Evolutionary conservation across 1,140 invertebrate genomes (phyloP), one percentile per base, ranked within the genome.

Genomic region (Littorina saxatilis): DNA sequence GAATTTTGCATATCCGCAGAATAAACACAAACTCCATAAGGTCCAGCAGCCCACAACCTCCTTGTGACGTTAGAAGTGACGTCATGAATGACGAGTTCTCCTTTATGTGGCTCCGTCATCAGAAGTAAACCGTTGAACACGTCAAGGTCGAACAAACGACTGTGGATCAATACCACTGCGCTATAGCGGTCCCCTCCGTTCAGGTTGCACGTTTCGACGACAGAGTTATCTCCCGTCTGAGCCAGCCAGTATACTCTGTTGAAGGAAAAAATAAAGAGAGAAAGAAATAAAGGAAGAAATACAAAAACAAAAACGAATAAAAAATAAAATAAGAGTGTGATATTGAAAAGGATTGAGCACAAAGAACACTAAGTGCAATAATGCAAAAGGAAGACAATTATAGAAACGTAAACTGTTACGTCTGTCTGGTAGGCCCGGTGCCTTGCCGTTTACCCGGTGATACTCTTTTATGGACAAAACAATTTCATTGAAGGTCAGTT

Each of bases 191-290:
- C 27, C 15, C 27, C n/a, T 2, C 76, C 76, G 9, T 61, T 27
- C 35, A 78, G 35, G n/a, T 40, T 39, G 37, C 76, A 43, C 0
- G 76, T 32, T 23, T 78, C 76, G 0, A 78, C 76, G 35, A 78
- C 55, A 7, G 76, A 78, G 1, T 40, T 39, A 23, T 78, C 76
- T 4, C 76, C 76, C n/a, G 32, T 78, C 37, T 78, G 55, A 2
- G 76, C 55, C 55, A 78, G 55, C 76, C 76, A 78, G 58, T 78
- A 78, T 7, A 78, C 37, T 35, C 76, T 78, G 76, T 15, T 58
- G 43, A 17, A 17, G 43, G 43, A 47, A 17, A 47, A 17, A 47
- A 47, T 9, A 47, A 47, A 47, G 17, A 17, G 43, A n/a, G n/a
- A n/a, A n/a, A n/a, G n/a, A n/a, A n/a, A n/a, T n/a, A n/a, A n/a